These are phyloP conservation scores for Microctonus aethiopoides DNA, from an alignment of 2,888 invertebrate species.

Conservation along the genomic window DNA sequence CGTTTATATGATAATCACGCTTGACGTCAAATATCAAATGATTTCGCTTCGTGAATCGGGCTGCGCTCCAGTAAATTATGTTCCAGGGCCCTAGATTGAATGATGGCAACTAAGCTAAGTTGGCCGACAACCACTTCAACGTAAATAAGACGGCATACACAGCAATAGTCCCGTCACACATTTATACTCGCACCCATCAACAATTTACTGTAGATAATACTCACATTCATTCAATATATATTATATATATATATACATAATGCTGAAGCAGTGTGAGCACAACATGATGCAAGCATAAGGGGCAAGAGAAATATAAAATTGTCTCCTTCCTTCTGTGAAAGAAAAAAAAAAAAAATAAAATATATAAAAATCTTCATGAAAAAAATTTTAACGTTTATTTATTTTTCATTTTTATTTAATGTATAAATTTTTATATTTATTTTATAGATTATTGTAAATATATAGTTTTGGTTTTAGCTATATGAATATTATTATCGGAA, in stretches of 20 bases:
- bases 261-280: neutral
- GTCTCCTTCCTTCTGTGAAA: neutral
- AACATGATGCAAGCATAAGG: neutral
- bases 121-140: constrained; percentile 61
- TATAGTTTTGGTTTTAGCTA: no score
- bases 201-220: neutral
- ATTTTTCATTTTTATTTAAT: no score
- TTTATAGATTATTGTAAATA: no score
- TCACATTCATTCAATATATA: no score
- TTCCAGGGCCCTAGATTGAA: constrained; percentile 55
- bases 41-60: constrained; percentile 62
- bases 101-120: constrained; percentile 59
- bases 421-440: no score
- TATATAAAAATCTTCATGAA: neutral
- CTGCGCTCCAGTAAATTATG: constrained; percentile 57
- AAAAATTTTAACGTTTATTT: neutral
- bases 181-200: neutral
- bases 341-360: neutral
- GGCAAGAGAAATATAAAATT: constrained; percentile 9
- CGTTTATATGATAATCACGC: constrained; percentile 59
- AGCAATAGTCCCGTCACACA: no score
- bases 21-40: constrained; percentile 63
- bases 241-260: no score
- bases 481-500: no score
- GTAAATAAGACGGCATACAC: constrained; percentile 57